Evolutionary conservation across 2,113 vertebrate species (phyloP).

Genomic region (Amphiprion ocellaris): DNA sequence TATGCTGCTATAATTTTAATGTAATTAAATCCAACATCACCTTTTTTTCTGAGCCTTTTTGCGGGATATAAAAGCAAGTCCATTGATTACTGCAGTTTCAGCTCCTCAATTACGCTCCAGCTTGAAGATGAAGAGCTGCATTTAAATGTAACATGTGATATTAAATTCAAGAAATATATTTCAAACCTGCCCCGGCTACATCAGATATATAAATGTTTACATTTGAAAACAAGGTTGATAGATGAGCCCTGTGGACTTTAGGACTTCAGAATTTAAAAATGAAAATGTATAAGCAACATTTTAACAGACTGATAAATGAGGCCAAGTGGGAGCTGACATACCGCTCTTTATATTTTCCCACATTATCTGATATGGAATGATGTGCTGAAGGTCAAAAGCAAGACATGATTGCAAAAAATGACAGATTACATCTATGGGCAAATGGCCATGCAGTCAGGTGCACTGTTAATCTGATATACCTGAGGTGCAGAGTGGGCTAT

Average conservation of each 20-base stretch:
- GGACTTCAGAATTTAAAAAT: constrained; percentile 27
- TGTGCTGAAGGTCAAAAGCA: constrained; percentile 64
- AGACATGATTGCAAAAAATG: constrained; percentile 54
- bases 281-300: constrained; percentile 35
- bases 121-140: constrained; percentile 5
- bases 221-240: constrained; percentile 31
- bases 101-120: constrained; percentile 12
- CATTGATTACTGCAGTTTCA: constrained; percentile 24
- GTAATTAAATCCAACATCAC: constrained; percentile 5
- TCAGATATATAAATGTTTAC: constrained; percentile 24
- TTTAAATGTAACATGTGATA: constrained; percentile 10
- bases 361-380: constrained; percentile 38
- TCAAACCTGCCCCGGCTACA: constrained; percentile 5
- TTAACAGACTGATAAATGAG: constrained; percentile 54
- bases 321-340: constrained; percentile 40
- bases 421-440: constrained; percentile 46
- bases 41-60: constrained; percentile 12
- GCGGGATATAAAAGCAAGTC: not conserved
- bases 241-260: constrained; percentile 11
- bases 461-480: constrained; percentile 41
- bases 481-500: constrained; percentile 9
- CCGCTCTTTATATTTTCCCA: constrained; percentile 41
- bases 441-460: constrained; percentile 33
- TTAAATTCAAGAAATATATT: not conserved
- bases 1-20: not conserved